A percentile compares a stretch with the other conserved stretches of the same genome.
These are phyloP conservation scores for Nipponia nippon DNA, from an alignment of 2,113 vertebrate species.

Conservation along the genomic window DNA sequence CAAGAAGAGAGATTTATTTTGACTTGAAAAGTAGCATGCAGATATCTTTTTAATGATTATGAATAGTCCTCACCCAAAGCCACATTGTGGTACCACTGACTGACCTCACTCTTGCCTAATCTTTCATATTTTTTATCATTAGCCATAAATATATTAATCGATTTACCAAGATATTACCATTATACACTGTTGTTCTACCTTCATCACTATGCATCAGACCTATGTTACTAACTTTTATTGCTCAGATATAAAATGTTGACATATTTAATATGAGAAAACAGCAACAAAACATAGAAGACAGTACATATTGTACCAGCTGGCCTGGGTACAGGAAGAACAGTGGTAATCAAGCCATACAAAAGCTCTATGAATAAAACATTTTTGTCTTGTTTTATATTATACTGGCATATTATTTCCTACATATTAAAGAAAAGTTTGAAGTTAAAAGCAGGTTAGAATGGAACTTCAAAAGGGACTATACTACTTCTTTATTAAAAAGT, in stretches of 20 bases:
- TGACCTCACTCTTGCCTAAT: constrained; percentile 4
- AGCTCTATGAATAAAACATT: constrained; percentile 49
- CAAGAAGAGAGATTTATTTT: not conserved
- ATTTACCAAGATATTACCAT: constrained; percentile 34
- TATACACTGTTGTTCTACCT: not conserved
- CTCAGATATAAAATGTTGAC: constrained; percentile 35
- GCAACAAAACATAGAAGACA: constrained; percentile 24
- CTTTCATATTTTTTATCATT: constrained; percentile 25
- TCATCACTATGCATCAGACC: constrained; percentile 39
- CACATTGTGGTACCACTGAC: not conserved
- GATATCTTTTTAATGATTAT: not conserved
- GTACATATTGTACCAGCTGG: constrained; percentile 9
- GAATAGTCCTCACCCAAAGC: not conserved
- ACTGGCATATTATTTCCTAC: not conserved
- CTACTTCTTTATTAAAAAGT: not conserved
- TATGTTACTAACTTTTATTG: constrained; percentile 37
- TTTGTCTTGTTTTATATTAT: constrained; percentile 19
- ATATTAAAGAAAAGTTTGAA: not conserved
- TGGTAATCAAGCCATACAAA: not conserved
- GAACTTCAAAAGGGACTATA: not conserved
- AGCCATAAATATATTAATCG: constrained; percentile 40
- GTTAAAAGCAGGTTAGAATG: not conserved
- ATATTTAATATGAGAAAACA: constrained; percentile 49
- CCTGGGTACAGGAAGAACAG: not conserved
- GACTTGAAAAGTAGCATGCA: not conserved